Evolutionary conservation across 2,888 invertebrate species (phyloP), one percentile per base, ranked within the genome.

Genomic region (Maniola hyperantus): DNA sequence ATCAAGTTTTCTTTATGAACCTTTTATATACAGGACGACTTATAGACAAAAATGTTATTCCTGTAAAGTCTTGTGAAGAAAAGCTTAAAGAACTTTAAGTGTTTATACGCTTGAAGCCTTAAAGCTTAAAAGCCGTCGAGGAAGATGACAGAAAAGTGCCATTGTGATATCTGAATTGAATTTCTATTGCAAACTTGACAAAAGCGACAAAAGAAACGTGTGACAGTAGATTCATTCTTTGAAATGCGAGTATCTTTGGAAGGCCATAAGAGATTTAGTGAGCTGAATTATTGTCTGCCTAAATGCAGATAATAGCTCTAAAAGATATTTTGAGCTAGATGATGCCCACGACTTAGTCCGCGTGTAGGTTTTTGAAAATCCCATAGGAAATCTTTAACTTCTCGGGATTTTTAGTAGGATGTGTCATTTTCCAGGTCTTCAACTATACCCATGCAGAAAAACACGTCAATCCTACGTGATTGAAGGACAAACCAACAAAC

Each of bases 151-250:
- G 55, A 67, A 67, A 13, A 33, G 54, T 54, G 59, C 59, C 64
- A 55, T 64, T 67, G 64, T 67, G 44, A 46, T 44, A 50, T 15
- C 51, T 54, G 51, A 68, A 68, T 64, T 68, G 60, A 57, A 51
- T 61, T 65, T 65, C 61, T 61, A 61, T 68, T 61, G 61, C 36
- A 4, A 50, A 62, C 39, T 18, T 39, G 46, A 54, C 34, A 39
- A 50, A 13, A 48, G 33, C 26, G 46, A 54, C 34, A 39, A 50
- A 13, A 48, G 33, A 42, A 48, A 18, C 39, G 39, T 39, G 34
- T 15, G 13, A 36, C 18, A 39, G 18, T 39, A 39, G 39, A 39
- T 4, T 7, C n/a, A 26, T 51, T 26, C 50, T 51, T 51, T 51
- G 50, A 26, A 50, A 51, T 51, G 26, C 26, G 50, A 51, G 50